A percentile compares a stretch with the other conserved stretches of the same genome.
These are phyloP conservation scores for Tupiocoris notatus DNA, from an alignment of 2,888 invertebrate species.

Conservation along the genomic window DNA sequence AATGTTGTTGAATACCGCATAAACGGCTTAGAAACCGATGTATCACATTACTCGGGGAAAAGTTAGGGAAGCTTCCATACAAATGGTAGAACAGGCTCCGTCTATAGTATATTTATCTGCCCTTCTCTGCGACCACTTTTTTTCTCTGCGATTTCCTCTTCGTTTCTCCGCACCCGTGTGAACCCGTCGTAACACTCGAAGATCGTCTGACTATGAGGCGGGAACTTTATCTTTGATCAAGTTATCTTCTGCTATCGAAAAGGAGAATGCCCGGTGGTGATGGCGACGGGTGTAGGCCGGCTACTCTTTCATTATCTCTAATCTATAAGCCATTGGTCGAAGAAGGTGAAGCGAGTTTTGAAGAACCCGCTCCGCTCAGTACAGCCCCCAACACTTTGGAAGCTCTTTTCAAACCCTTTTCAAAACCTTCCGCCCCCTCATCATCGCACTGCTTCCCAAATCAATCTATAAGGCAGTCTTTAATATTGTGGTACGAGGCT, in stretches of 20 bases:
- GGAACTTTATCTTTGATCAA: background rate
- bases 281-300: background rate
- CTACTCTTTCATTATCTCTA: constrained; percentile 41
- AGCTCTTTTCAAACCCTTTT: background rate
- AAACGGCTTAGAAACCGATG: no score
- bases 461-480: background rate
- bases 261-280: no score
- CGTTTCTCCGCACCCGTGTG: no score
- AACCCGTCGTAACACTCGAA: background rate
- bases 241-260: background rate
- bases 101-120: no score
- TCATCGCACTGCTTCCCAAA: no score
- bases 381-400: background rate
- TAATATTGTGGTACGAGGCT: background rate
- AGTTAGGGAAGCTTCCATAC: no score
- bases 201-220: no score
- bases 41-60: no score
- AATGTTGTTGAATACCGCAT: no score
- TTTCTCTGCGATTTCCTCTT: no score
- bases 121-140: no score
- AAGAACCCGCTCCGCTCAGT: background rate
- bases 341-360: constrained; percentile 22
- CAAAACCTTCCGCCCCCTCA: background rate
- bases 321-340: constrained; percentile 35
- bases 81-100: no score